phyloP scores from a whole-genome alignment of 1,140 invertebrate genomes.

The Diorhabda elongata region DNA sequence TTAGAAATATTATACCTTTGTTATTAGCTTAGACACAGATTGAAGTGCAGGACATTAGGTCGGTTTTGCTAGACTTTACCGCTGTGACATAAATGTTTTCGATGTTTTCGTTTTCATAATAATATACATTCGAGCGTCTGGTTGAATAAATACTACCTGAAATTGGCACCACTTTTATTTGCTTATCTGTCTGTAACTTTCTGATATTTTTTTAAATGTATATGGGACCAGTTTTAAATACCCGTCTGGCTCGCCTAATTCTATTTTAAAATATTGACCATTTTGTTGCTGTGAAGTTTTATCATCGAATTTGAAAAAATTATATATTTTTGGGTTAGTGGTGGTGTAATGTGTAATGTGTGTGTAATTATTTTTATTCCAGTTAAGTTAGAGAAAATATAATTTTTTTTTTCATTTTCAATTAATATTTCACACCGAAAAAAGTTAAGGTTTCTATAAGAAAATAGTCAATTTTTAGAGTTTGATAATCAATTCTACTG shows the following conservation, averaged over 20 bases:
- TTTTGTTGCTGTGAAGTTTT: no score
- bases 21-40: conserved; percentile 18
- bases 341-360: no score
- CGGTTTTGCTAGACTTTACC: neutral
- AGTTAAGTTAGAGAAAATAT: no score
- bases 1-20: conserved; percentile 34
- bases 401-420: no score
- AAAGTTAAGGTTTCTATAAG: no score
- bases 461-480: no score
- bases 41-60: conserved; percentile 15
- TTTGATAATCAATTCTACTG: no score
- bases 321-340: no score
- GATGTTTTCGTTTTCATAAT: neutral
- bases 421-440: no score
- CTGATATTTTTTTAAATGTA: neutral
- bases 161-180: neutral
- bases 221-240: neutral
- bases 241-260: neutral
- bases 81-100: neutral
- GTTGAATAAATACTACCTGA: neutral
- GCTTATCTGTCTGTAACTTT: neutral
- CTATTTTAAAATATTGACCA: no score
- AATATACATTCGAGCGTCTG: neutral
- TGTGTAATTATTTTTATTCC: no score
- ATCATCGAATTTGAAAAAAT: no score